Conservation (phyloP, 2,113 vertebrate species). For the Protobothrops mucrosquamatus region DNA sequence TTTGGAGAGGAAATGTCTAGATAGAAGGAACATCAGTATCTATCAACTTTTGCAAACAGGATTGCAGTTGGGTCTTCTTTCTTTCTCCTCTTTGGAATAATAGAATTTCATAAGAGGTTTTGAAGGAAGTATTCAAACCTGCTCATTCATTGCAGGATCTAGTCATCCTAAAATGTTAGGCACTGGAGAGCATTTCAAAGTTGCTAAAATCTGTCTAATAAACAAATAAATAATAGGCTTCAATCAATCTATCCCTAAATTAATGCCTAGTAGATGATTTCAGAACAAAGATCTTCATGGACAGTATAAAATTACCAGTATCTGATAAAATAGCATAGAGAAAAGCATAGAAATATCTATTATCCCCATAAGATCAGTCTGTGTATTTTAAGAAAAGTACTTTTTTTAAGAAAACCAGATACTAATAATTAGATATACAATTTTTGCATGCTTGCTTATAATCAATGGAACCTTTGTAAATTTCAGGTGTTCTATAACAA, state of each 20-base stretch:
- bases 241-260: not conserved
- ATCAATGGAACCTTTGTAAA: not conserved
- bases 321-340: not conserved
- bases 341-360: conserved; percentile 12
- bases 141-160: not conserved
- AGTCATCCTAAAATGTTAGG: conserved; percentile 2
- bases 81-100: not conserved
- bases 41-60: not conserved
- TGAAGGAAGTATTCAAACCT: not conserved
- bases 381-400: conserved; percentile 11
- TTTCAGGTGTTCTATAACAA: not conserved
- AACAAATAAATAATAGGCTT: conserved; percentile 17
- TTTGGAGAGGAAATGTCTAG: not conserved
- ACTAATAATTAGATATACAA: conserved; percentile 13
- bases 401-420: conserved; percentile 15
- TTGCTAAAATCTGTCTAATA: conserved; percentile 25
- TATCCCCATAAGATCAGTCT: not conserved
- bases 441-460: conserved; percentile 12
- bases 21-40: not conserved
- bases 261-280: not conserved
- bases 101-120: not conserved
- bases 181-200: conserved; percentile 20
- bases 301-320: conserved; percentile 11
- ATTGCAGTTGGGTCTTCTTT: not conserved
- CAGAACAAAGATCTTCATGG: not conserved